phyloP scores from a whole-genome alignment of 1,140 invertebrate genomes.

The Bombyx mandarina region DNA sequence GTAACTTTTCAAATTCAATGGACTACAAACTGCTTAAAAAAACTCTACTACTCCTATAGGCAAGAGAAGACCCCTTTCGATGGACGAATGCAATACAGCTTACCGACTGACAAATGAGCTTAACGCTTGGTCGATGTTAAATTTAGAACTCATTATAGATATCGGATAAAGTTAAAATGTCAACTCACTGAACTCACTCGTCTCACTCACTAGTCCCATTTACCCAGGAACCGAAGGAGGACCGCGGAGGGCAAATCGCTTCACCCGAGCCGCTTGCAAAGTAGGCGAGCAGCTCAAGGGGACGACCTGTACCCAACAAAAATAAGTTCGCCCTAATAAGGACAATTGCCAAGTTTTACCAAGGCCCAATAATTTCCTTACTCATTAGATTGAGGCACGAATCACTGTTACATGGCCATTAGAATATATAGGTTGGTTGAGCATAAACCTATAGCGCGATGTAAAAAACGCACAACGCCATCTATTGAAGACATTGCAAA shows the following conservation, averaged over 20 bases:
- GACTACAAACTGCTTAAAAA: too few species aligned
- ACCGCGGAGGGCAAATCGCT: slow-evolving; percentile 72
- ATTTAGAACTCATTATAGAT: too few species aligned
- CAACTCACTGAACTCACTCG: too few species aligned
- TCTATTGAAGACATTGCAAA: slow-evolving; percentile 4
- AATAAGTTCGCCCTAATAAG: slow-evolving; percentile 74
- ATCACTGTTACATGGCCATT: not conserved
- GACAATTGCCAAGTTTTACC: slow-evolving; percentile 83
- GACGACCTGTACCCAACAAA: slow-evolving; percentile 84
- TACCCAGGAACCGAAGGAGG: not conserved
- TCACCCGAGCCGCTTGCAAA: slow-evolving; percentile 76
- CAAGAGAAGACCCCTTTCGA: too few species aligned
- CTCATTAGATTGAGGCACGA: slow-evolving; percentile 90
- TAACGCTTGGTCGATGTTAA: too few species aligned
- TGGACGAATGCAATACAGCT: too few species aligned
- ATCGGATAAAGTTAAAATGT: too few species aligned
- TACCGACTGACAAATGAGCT: too few species aligned
- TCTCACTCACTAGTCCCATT: too few species aligned
- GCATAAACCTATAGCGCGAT: slow-evolving; percentile 12
- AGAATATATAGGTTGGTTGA: not conserved
- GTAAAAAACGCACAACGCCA: slow-evolving; percentile 7
- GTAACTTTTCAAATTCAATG: too few species aligned
- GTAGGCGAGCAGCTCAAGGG: slow-evolving; percentile 76
- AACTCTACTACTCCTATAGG: too few species aligned
- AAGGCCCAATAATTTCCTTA: slow-evolving; percentile 90